Evolutionary conservation across 2,797 vertebrate species (phyloP), one percentile per base, ranked within the genome.

Genomic region (Pyrocephalus nanus): DNA sequence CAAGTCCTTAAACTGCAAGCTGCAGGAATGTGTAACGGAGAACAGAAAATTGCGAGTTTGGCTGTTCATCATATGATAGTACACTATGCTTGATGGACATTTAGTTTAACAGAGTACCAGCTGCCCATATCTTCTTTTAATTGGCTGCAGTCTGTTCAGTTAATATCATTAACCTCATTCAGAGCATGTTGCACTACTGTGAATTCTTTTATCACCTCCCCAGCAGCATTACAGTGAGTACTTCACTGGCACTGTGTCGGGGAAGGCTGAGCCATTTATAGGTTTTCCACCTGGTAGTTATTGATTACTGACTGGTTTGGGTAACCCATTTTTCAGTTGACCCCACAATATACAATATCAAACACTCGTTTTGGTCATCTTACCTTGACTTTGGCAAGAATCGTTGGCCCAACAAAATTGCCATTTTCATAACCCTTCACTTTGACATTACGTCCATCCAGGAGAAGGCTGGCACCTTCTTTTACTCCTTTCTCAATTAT

Each of bases 321-420:
- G 38, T 45, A 80, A 80, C 32, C 5, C 15, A 15, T 65, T 80
- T 75, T 86, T 86, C 75, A 74, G 8, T 0, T 64, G 23, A 50
- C 17, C 19, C 45, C 91, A 38, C 64, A 61, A 64, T 16, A 51
- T 11, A 51, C 19, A 47, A 12, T 34, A 43, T 38, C 11, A 77
- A 88, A 61, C 36, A 53, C 32, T 27, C 25, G 12, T 40, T 72
- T 88, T 81, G 61, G 38, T 65, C 77, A 50, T 91, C 97, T 97
- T 96, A 99, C 99, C 94, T 98, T 99, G 91, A 99, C 99, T 18
- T 98, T 97, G 94, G 97, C 67, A 79, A 99, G 98, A 95, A 99
- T 98, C 2, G 99, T 99, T 69, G 99, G 99, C 50, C 99, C 99
- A 91, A 99, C 99, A 95, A 99, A 99, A 97, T 99, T 99, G 80